Conservation (phyloP, 2,888 invertebrate genomes). For the Mesorhabditis spiculigera region DNA sequence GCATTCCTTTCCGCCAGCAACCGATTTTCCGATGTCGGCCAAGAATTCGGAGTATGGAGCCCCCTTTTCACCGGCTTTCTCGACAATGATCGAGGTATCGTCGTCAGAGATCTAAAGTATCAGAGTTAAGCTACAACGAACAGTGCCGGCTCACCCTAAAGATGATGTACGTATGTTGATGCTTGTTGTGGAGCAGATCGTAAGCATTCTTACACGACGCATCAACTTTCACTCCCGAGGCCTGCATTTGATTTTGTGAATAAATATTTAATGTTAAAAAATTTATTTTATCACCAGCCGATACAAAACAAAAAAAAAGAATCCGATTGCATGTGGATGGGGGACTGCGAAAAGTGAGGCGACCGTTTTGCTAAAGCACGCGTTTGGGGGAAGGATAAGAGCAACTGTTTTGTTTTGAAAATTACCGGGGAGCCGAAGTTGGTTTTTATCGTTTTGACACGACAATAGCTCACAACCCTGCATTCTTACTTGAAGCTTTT, state of each 20-base stretch:
- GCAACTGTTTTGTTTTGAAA: no score
- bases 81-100: conserved; percentile 58
- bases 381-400: neutral
- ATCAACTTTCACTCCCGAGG: conserved; percentile 56
- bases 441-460: no score
- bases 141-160: conserved; percentile 37
- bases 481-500: no score
- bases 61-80: conserved; percentile 56
- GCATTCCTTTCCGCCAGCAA: conserved; percentile 57
- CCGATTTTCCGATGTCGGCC: conserved; percentile 47
- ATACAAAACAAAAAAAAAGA: neutral
- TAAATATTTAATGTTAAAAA: neutral
- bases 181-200: conserved; percentile 57
- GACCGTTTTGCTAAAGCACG: conserved; percentile 6
- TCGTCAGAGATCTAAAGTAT: conserved; percentile 50
- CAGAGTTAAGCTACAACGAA: neutral
- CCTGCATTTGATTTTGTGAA: conserved; percentile 24
- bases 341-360: neutral
- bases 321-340: conserved; percentile 1
- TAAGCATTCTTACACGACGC: conserved; percentile 56
- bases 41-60: conserved; percentile 58
- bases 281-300: neutral
- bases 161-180: conserved; percentile 56
- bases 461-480: no score
- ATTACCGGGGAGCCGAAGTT: no score